These are phyloP conservation scores for Enteromius unitaeniatus DNA, from an alignment of 2,797 vertebrate genomes.

Conservation along the genomic window DNA sequence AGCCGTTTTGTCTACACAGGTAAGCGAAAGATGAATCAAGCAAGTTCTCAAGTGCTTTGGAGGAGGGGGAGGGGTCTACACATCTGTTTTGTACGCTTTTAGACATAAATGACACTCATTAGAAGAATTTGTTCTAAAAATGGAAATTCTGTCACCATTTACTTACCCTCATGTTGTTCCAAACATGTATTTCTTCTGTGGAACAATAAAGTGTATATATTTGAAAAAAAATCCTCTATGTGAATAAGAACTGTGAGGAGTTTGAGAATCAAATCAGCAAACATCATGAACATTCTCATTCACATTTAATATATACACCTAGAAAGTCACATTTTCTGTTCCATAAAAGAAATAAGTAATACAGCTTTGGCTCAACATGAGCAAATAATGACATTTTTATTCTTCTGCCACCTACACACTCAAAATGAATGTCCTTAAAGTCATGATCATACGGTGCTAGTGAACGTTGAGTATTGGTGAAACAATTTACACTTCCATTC, in stretches of 20 bases:
- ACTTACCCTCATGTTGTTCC: background rate
- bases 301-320: slow-evolving; percentile 7
- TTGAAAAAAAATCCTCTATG: no score
- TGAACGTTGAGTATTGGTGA: background rate
- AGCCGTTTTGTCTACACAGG: background rate
- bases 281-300: background rate
- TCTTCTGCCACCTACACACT: background rate
- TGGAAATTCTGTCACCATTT: background rate
- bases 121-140: background rate
- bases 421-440: background rate
- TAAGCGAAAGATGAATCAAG: background rate
- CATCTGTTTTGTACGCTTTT: background rate
- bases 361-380: background rate
- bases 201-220: background rate
- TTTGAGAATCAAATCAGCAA: background rate
- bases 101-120: background rate
- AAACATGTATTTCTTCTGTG: background rate
- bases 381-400: background rate
- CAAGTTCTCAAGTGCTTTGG: background rate
- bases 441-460: background rate
- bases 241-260: background rate
- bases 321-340: background rate
- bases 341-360: background rate
- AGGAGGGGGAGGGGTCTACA: background rate
- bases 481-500: background rate